Percentiles rank a stretch among this genome's conserved stretches.
Conservation (phyloP, 92 coral and sea anemone genomes). For the Bergia puertoricense region DNA sequence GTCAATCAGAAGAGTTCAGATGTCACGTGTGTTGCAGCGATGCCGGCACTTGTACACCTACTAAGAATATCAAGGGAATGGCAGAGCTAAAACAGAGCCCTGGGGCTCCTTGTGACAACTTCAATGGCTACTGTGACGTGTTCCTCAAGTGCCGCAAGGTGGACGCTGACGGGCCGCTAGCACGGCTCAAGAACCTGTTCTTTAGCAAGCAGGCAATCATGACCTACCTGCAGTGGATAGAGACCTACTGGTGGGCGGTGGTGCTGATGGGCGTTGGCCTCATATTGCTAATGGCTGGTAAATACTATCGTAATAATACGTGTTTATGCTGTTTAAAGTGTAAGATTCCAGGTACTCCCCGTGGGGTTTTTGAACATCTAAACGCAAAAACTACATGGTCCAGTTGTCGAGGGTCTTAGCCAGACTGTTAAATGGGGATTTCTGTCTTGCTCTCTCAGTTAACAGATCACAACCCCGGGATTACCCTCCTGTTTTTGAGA, state of each 20-base stretch:
- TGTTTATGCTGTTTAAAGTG: too few species aligned
- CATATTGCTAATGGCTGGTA: conserved; percentile 91
- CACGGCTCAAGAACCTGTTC: conserved; percentile 86
- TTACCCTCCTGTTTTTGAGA: too few species aligned
- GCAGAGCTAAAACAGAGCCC: conserved; percentile 63
- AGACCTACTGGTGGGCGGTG: conserved; percentile 96
- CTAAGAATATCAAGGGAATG: conserved; percentile 16
- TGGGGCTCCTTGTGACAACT: conserved; percentile 92
- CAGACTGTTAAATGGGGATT: too few species aligned
- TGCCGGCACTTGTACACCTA: conserved; percentile 61
- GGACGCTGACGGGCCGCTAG: conserved; percentile 97
- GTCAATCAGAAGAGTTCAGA: conserved; percentile 54
- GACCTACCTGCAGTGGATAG: conserved; percentile 87
- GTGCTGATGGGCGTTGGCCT: conserved; percentile 93
- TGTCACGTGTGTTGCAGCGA: conserved; percentile 81
- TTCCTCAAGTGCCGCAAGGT: conserved; percentile 93
- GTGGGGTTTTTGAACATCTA: too few species aligned
- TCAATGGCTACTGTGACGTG: conserved; percentile 96
- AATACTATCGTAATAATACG: conserved; percentile 1
- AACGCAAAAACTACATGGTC: too few species aligned
- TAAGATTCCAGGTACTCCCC: too few species aligned
- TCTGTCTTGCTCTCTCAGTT: too few species aligned
- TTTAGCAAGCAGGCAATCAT: conserved; percentile 88
- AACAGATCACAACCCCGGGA: too few species aligned
- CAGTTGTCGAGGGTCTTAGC: too few species aligned